phyloP scores from a whole-genome alignment of 2,113 vertebrate species.

The Heptranchias perlo region DNA sequence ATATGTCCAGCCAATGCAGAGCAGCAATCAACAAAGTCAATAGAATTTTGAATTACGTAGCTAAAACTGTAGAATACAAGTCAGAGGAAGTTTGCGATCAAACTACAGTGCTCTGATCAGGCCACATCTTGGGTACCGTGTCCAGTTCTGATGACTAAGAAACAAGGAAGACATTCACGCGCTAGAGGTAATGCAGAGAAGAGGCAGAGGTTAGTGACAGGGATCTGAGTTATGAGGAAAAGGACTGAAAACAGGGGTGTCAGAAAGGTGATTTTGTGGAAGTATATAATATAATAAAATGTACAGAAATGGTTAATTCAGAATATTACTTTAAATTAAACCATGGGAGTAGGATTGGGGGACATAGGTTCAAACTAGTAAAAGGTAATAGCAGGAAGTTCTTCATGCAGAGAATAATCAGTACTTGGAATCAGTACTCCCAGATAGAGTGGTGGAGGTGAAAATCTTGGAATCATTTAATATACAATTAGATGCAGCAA shows the following conservation, averaged over 20 bases:
- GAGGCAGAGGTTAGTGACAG: background rate
- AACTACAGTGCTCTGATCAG: background rate
- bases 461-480: background rate
- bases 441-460: background rate
- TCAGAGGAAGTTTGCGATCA: background rate
- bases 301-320: background rate
- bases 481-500: no score
- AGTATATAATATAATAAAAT: background rate
- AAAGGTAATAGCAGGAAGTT: background rate
- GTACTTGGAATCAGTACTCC: background rate
- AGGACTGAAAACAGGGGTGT: background rate
- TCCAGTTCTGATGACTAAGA: background rate
- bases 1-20: background rate
- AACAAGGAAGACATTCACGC: no score
- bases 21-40: background rate
- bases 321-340: background rate
- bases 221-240: background rate
- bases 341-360: background rate
- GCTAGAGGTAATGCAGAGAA: background rate
- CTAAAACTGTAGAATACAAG: background rate
- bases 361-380: background rate
- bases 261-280: background rate
- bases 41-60: no score
- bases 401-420: no score
- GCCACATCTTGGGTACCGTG: no score